These are phyloP conservation scores for Glomeris maerens DNA, from an alignment of 1,140 invertebrate genomes.

Conservation along the genomic window DNA sequence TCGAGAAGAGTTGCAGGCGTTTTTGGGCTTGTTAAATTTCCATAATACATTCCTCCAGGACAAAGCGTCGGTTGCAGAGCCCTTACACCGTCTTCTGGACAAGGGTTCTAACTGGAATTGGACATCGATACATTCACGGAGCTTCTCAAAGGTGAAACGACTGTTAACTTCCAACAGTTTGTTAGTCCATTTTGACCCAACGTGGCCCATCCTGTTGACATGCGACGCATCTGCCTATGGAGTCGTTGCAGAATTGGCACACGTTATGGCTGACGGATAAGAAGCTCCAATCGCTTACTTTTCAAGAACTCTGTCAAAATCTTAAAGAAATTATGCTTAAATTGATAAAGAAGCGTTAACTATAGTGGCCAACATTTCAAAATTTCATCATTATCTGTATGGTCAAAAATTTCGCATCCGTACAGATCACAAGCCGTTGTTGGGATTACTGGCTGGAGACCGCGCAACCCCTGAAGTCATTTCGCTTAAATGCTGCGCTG, in stretches of 20 bases:
- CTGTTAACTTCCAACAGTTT: slow-evolving; percentile 14
- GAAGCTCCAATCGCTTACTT: slow-evolving; percentile 34
- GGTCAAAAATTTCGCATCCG: slow-evolving; percentile 29
- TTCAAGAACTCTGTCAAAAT: slow-evolving; percentile 27
- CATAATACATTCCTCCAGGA: no score
- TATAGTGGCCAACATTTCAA: slow-evolving; percentile 33
- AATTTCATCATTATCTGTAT: slow-evolving; percentile 38
- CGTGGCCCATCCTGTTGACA: slow-evolving; percentile 27
- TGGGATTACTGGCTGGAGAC: slow-evolving; percentile 27
- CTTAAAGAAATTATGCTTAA: slow-evolving; percentile 38
- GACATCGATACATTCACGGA: slow-evolving; percentile 15
- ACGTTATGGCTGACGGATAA: slow-evolving; percentile 25
- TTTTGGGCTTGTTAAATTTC: no score
- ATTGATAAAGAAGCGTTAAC: slow-evolving; percentile 39
- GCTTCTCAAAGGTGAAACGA: slow-evolving; percentile 21
- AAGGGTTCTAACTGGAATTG: no score
- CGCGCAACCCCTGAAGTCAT: slow-evolving; percentile 22
- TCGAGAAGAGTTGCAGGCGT: not conserved
- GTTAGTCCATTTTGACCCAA: slow-evolving; percentile 23
- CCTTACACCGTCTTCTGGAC: no score
- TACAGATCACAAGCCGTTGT: slow-evolving; percentile 35
- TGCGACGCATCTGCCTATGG: slow-evolving; percentile 36
- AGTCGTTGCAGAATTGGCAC: slow-evolving; percentile 34
- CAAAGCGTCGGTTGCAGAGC: no score
- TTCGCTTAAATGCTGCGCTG: slow-evolving; percentile 26